A percentile compares a stretch with the other conserved stretches of the same genome.
phyloP scores from a whole-genome alignment of 2,888 invertebrate species.

The Apodemia zela region DNA sequence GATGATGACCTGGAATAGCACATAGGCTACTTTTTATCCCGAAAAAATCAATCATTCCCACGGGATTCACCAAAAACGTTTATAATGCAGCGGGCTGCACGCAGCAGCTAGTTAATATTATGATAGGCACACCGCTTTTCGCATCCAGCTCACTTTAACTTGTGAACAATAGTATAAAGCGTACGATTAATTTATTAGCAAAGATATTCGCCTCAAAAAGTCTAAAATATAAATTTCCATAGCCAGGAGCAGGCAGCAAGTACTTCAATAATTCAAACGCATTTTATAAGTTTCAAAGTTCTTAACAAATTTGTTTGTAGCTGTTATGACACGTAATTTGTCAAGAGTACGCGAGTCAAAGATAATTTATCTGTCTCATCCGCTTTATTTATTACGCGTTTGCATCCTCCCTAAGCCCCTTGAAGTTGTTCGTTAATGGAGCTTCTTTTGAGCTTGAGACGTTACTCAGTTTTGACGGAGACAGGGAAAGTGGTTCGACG shows the following conservation, averaged over 20 bases:
- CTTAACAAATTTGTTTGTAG: slow-evolving; percentile 73
- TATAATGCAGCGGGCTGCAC: too few species aligned
- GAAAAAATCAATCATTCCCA: too few species aligned
- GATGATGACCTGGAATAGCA: too few species aligned
- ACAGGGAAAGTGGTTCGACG: slow-evolving; percentile 32
- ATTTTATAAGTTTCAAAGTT: slow-evolving; percentile 64
- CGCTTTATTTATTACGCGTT: slow-evolving; percentile 77
- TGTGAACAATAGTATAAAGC: neutral
- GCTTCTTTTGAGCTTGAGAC: slow-evolving; percentile 62
- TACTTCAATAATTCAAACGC: slow-evolving; percentile 38
- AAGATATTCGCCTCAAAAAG: neutral
- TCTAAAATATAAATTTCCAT: neutral
- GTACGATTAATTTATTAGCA: neutral
- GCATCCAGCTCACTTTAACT: neutral
- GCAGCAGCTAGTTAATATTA: too few species aligned
- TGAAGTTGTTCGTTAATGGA: slow-evolving; percentile 73
- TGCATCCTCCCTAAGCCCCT: slow-evolving; percentile 70
- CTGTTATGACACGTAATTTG: slow-evolving; percentile 77
- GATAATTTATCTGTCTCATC: slow-evolving; percentile 78
- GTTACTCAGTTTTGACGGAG: slow-evolving; percentile 53
- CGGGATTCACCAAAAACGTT: too few species aligned
- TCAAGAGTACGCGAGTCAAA: slow-evolving; percentile 74
- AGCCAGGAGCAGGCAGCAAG: slow-evolving; percentile 6
- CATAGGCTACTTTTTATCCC: too few species aligned
- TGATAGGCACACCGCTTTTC: neutral